Evolutionary conservation across 2,888 invertebrate genomes (phyloP).

Genomic region (Lithosia quadra): DNA sequence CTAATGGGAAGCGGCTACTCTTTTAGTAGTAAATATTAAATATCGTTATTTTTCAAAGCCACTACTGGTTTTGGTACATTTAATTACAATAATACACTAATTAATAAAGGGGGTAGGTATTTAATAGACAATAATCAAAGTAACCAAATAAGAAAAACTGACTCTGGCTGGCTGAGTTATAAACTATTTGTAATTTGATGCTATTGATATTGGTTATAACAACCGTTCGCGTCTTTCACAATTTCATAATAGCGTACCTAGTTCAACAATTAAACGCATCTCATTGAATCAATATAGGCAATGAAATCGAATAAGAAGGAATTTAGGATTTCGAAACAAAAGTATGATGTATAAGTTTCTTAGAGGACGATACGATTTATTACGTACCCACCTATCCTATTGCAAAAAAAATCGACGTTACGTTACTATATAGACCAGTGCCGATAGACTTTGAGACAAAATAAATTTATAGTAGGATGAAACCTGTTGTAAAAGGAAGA

Average conservation of each 20-base stretch:
- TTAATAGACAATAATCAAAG: too few species aligned
- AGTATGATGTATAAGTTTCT: slow-evolving; percentile 23
- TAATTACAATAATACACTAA: background rate
- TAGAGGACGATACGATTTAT: slow-evolving; percentile 33
- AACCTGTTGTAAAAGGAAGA: too few species aligned
- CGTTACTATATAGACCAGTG: slow-evolving; percentile 23
- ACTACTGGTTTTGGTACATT: background rate
- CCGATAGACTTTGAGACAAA: too few species aligned
- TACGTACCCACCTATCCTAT: slow-evolving; percentile 3
- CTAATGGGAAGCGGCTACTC: too few species aligned
- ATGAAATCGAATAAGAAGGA: background rate
- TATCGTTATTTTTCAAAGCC: too few species aligned
- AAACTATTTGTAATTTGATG: background rate
- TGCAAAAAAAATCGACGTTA: slow-evolving; percentile 32
- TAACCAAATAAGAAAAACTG: too few species aligned
- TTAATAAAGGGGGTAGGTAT: too few species aligned
- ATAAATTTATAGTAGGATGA: too few species aligned
- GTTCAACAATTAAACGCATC: background rate
- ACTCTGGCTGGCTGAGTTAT: background rate
- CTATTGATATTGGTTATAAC: background rate
- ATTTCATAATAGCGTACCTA: background rate
- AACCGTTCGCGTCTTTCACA: background rate
- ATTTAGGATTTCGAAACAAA: slow-evolving; percentile 12
- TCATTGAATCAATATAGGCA: background rate
- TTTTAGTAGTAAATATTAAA: too few species aligned